Base-by-base conservation (phyloP, 2,888 invertebrate genomes). In the Coelinius sp. region DNA sequence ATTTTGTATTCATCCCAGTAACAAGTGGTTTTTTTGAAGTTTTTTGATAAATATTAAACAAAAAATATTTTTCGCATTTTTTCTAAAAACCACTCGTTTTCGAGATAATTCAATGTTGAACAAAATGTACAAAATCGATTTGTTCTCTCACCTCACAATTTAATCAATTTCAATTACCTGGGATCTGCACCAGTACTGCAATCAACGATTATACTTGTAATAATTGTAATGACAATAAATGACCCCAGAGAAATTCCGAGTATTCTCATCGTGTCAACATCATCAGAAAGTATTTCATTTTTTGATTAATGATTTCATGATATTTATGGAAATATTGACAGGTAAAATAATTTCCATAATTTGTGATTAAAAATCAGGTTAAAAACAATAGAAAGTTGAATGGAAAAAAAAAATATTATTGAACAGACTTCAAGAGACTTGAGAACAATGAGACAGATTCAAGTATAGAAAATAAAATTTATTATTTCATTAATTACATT, bases 351-450 rank as follows among this genome's bases (percentile, higher is more conserved):
- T 31, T 20, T 59, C 35, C 35, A 59, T 59, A 59, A 14, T 59
- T 59, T 31, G 27, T 31, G 31, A 49, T 59, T 17, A 5, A 17
- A 10, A 35, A 12, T 59, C 31, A 35, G 35, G 35, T 59, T 31
- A 53, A 70, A n/a, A 70, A 70, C 70, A 70, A 70, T 27, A 27
- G 70, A 70, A 56, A 22, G 17, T 44, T 22, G 35, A 38, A 38
- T 35, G 10, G 35, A 65, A 38, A 52, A 70, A 49, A 5, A 46
- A n/a, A n/a, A n/a, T n/a, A 25, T 49, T 49, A 49, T 49, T 10
- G 17, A 17, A 49, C 44, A 41, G 20, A 49, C 46, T 49, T 17
- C 46, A 70, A 24, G 64, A 17, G 41, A 25, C 22, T 56, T 8
- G 17, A n/a, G n/a, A 25, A 25, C 31, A 17, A 31, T 20, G 7